Conservation (phyloP, 2,888 invertebrate genomes). For the Griposia aprilina region DNA sequence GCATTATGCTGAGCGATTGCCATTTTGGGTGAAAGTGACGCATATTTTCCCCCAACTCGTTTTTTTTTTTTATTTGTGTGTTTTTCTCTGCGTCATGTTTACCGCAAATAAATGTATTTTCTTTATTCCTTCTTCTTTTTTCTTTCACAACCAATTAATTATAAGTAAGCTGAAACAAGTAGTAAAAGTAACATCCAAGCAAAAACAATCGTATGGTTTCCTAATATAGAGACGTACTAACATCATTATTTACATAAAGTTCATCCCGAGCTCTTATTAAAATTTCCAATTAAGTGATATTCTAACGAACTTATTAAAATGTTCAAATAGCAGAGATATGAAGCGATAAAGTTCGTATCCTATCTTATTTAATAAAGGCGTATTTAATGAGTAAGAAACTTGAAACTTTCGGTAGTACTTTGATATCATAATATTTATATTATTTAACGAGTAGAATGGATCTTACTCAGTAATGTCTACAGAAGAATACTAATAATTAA, state of each 20-base stretch:
- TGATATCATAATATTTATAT: constrained; percentile 50
- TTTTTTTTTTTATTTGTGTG: too few relatives aligned
- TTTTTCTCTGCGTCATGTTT: too few relatives aligned
- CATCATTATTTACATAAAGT: constrained; percentile 10
- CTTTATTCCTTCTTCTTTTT: too few relatives aligned
- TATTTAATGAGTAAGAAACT: constrained; percentile 40
- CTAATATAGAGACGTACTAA: background rate
- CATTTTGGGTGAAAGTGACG: too few relatives aligned
- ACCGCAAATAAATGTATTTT: too few relatives aligned
- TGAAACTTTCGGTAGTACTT: constrained; percentile 35
- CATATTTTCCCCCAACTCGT: too few relatives aligned
- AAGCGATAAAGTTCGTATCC: constrained; percentile 45
- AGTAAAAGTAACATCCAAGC: too few relatives aligned
- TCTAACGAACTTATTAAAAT: constrained; percentile 39
- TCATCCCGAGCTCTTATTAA: constrained; percentile 9
- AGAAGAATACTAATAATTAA: constrained; percentile 14
- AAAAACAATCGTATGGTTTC: background rate
- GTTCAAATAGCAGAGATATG: constrained; percentile 45
- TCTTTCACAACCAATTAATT: too few relatives aligned
- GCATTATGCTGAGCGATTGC: too few relatives aligned
- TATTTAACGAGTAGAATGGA: constrained; percentile 18
- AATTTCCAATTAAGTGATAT: constrained; percentile 47
- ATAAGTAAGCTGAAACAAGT: background rate
- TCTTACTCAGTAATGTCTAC: constrained; percentile 16
- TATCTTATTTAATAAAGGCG: constrained; percentile 38